phyloP scores from a whole-genome alignment of 2,113 vertebrate species.

The Phrynocephalus versicolor region DNA sequence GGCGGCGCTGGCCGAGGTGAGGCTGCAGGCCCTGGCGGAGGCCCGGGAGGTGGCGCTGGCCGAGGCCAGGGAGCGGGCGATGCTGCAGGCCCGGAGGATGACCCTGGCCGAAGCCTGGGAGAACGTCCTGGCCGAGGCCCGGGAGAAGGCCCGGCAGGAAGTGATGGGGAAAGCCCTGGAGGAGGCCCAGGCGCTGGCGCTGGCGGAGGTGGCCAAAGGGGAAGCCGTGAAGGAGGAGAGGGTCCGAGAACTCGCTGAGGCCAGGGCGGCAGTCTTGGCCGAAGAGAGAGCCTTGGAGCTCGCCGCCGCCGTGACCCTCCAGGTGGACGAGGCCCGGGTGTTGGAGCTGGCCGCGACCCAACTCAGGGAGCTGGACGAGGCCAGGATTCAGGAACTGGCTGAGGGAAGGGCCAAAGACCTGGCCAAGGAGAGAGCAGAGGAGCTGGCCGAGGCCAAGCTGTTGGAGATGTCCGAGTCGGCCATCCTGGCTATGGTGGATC shows the following conservation, averaged over 20 bases:
- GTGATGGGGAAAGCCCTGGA: background rate
- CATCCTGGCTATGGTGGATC: background rate
- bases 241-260: background rate
- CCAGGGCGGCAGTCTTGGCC: background rate
- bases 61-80: background rate
- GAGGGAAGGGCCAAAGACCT: background rate
- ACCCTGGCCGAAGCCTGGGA: background rate
- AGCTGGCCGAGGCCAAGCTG: background rate
- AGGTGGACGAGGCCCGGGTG: background rate
- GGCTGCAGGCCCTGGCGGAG: background rate
- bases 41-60: background rate
- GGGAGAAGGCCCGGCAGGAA: background rate
- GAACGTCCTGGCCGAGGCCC: background rate
- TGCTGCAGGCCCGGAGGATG: background rate
- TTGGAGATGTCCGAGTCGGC: background rate
- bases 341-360: background rate
- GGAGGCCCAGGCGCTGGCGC: background rate
- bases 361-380: background rate
- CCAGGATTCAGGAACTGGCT: background rate
- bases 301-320: fast-evolving
- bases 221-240: background rate
- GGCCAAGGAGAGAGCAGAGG: background rate
- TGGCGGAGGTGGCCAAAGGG: background rate
- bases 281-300: background rate
- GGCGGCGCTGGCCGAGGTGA: background rate